Evolutionary conservation across 35 echinoderm and acorn worm species (phyloP).

Genomic region (Lytechinus pictus): DNA sequence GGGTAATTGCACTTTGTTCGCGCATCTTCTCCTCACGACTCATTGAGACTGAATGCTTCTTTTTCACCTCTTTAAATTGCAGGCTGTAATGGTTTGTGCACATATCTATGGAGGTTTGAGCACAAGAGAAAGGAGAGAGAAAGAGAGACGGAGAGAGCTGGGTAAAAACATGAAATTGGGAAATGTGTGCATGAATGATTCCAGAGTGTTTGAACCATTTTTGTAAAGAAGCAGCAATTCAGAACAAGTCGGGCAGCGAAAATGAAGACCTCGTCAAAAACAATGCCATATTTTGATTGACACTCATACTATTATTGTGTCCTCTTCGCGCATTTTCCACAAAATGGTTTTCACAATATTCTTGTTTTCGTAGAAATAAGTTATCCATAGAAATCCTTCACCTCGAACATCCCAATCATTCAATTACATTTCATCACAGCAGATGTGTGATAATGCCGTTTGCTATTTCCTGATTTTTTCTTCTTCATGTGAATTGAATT

Average conservation of each 20-base stretch:
- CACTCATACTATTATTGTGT: neutral
- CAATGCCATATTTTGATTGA: neutral
- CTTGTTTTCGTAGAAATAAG: neutral
- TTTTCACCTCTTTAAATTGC: neutral
- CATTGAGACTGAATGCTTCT: neutral
- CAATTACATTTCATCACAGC: neutral
- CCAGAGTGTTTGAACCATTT: slow-evolving; percentile 2
- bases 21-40: neutral
- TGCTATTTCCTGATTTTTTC: neutral
- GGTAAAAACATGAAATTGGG: neutral
- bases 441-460: neutral
- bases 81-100: neutral
- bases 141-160: neutral
- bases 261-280: neutral
- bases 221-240: neutral
- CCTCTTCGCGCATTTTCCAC: neutral
- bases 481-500: neutral
- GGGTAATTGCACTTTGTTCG: slow-evolving; percentile 35
- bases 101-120: neutral
- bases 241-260: neutral
- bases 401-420: neutral
- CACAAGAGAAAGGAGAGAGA: neutral
- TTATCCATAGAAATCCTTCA: neutral
- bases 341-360: neutral
- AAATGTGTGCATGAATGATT: neutral